Conservation (phyloP, 2,113 vertebrate species). For the Megaceryle torquata region DNA sequence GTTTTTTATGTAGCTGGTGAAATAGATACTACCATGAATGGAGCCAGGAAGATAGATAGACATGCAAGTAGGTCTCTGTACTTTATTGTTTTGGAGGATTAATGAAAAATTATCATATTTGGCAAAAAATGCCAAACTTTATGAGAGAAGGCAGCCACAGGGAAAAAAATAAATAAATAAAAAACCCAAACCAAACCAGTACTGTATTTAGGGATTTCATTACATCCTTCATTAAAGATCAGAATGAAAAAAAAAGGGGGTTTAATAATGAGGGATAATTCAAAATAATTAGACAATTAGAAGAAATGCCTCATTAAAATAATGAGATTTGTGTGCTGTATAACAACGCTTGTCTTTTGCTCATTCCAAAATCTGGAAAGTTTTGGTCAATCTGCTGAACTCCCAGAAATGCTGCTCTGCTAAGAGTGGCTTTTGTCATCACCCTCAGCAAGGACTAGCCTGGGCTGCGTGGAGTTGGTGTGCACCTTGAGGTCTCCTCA, state of each 20-base stretch:
- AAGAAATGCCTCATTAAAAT: conserved; percentile 33
- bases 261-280: conserved; percentile 51
- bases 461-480: rapidly evolving
- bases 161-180: neutral
- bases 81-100: neutral
- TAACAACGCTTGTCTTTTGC: neutral
- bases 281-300: conserved; percentile 50
- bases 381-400: neutral
- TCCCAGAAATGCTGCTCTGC: neutral
- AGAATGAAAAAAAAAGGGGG: conserved; percentile 28
- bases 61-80: neutral
- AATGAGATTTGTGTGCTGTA: neutral
- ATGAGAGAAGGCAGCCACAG: neutral
- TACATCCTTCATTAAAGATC: conserved; percentile 61
- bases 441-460: neutral
- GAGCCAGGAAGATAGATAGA: neutral
- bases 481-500: rapidly evolving
- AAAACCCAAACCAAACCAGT: neutral
- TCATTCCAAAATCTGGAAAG: neutral
- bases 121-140: neutral
- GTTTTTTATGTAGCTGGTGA: neutral
- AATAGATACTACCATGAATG: neutral
- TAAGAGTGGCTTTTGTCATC: neutral
- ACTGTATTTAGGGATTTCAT: conserved; percentile 26
- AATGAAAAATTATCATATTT: neutral